Conservation (phyloP, 1,140 invertebrate genomes). For the Meloidogyne chitwoodi region DNA sequence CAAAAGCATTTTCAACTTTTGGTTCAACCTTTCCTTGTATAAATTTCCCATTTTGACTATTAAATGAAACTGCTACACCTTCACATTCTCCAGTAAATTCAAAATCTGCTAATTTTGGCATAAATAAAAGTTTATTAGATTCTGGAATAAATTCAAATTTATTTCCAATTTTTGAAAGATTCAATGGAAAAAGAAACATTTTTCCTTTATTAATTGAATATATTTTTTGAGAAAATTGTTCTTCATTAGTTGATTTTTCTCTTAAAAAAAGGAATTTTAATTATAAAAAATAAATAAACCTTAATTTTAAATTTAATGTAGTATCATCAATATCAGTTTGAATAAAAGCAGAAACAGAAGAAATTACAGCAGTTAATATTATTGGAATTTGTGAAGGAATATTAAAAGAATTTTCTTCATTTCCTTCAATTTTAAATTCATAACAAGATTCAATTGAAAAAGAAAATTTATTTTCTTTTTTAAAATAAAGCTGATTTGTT, state of each 20-base stretch:
- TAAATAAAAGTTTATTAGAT: conserved; percentile 70
- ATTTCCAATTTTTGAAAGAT: conserved; percentile 44
- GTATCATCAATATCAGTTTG: not conserved
- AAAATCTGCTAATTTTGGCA: conserved; percentile 67
- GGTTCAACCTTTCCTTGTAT: conserved; percentile 20
- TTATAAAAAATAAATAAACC: not conserved
- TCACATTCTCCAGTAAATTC: conserved; percentile 63
- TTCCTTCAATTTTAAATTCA: conserved; percentile 19
- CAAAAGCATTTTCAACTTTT: conserved; percentile 5
- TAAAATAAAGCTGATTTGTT: not conserved
- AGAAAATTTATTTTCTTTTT: not conserved
- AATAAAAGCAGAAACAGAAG: not conserved
- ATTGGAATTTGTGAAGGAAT: not conserved
- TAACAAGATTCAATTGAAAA: conserved; percentile 21
- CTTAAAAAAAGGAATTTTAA: not conserved
- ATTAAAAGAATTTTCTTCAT: not conserved
- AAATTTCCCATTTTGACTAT: conserved; percentile 59
- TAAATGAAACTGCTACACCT: conserved; percentile 65
- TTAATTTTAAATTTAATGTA: not conserved
- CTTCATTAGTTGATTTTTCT: not conserved
- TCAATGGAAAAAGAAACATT: conserved; percentile 61
- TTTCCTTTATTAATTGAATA: conserved; percentile 51
- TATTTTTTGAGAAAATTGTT: not conserved
- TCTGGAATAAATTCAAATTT: conserved; percentile 62
- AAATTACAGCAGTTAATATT: not conserved